These are phyloP conservation scores for Drosophila kepulauana DNA, from an alignment of 1,140 invertebrate species.

Conservation along the genomic window DNA sequence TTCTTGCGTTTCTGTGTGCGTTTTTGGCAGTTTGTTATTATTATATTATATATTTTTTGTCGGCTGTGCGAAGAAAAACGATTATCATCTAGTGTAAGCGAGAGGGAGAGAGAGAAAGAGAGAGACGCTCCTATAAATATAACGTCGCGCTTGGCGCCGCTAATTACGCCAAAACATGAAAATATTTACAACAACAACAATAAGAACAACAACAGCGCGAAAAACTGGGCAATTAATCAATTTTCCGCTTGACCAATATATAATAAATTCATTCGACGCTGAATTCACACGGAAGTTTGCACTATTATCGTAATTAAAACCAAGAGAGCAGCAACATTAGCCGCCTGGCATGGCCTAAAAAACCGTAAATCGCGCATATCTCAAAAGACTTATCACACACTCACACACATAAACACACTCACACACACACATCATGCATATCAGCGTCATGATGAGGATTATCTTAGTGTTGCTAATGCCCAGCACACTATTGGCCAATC, in stretches of 20 bases:
- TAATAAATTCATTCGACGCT: constrained; percentile 57
- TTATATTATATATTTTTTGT: background rate
- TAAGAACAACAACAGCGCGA: constrained; percentile 34
- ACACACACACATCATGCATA: constrained; percentile 15
- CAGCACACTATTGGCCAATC: constrained; percentile 16
- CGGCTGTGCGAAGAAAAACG: constrained; percentile 54
- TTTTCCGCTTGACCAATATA: constrained; percentile 79
- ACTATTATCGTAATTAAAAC: constrained; percentile 55
- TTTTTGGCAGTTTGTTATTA: background rate
- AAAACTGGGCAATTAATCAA: constrained; percentile 74
- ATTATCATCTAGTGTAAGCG: constrained; percentile 65
- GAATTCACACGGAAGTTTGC: constrained; percentile 33
- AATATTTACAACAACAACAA: constrained; percentile 69
- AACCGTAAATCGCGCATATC: background rate
- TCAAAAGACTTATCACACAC: constrained; percentile 6
- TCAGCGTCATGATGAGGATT: constrained; percentile 8
- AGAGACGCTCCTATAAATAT: constrained; percentile 68
- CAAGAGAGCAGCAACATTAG: background rate
- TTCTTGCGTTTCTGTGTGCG: constrained; percentile 1
- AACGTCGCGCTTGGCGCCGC: constrained; percentile 65
- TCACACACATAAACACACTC: background rate
- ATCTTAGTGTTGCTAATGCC: constrained; percentile 9
- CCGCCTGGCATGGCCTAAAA: constrained; percentile 34
- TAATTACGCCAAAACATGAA: constrained; percentile 82
- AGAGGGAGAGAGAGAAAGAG: background rate